Base-by-base conservation (phyloP, 1,140 invertebrate species). In the Brachionus rotundiformis region DNA sequence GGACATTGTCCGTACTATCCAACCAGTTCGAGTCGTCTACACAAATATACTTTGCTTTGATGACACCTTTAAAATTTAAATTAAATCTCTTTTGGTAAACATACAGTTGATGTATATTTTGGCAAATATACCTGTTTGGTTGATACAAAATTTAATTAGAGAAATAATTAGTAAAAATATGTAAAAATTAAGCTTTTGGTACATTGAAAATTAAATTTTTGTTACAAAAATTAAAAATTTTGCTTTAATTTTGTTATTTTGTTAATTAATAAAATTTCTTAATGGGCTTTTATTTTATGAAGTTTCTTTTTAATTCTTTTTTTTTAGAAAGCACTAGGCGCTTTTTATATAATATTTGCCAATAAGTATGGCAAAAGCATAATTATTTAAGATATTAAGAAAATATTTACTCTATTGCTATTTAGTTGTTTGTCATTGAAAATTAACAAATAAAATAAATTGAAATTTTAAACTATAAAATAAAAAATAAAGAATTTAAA, bases 391-490 rank as follows among this genome's bases (percentile, higher is more conserved):
- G 63, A 33, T 33, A 68, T 39, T 19, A 68, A 68, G 33, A 63
- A 63, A 68, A 33, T 68, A 68, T 33, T 33, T 68, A 16, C 29
- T 68, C 16, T 3, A 68, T 27, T 27, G 10, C 19, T 63, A 27
- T 63, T n/a, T 63, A 36, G 31, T 63, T 63, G 61, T 68, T 68
- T 68, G 63, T 68, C 63, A 68, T 68, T 68, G 63, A 68, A 68
- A 68, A 33, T 41, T 68, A 68, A 68, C 33, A 68, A 68, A 33
- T 68, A 68, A 68, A 68, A 68, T 68, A 68, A 68, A 68, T 68
- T 68, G 63, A 68, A 68, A 39, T 33, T 33, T 63, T 63, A 63
- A 29, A 63, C 61, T 29, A 31, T 61, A 29, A 19, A 19, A 3
- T 23, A 19, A 19, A 19, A 49, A 54, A 49, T 19, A 3, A 11